Evolutionary conservation across 1,140 invertebrate species (phyloP).

Genomic region (Trichonephila inaurata): DNA sequence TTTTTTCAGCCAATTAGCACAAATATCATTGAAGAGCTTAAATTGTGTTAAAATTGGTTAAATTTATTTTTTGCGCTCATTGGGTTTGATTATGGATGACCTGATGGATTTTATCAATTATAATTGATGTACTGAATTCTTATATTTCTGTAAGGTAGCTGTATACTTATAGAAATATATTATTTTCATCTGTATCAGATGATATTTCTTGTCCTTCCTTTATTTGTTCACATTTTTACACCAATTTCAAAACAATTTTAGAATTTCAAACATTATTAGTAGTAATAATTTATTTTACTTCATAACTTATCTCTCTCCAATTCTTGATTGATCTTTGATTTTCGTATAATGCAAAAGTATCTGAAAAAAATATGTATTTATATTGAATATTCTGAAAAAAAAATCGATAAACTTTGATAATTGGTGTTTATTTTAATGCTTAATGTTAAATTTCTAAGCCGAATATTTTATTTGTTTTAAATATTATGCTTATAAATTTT

Average conservation of each 20-base stretch:
- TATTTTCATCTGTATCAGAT: slow-evolving; percentile 66
- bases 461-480: too few relatives aligned
- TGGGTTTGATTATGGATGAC: background rate
- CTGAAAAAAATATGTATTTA: background rate
- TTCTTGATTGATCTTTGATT: too few relatives aligned
- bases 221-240: background rate
- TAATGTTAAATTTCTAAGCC: background rate
- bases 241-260: background rate
- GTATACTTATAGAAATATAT: background rate
- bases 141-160: background rate
- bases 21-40: background rate
- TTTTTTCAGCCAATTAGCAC: too few relatives aligned
- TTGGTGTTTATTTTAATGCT: too few relatives aligned
- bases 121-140: background rate
- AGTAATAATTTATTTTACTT: background rate
- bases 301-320: background rate
- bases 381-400: background rate
- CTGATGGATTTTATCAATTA: background rate
- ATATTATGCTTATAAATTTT: background rate
- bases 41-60: background rate
- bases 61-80: background rate
- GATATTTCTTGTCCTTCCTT: background rate
- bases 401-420: too few relatives aligned
- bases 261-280: background rate
- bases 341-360: background rate